These are phyloP conservation scores for Fukomys damarensis DNA, from an alignment of 2,113 vertebrate species.

Conservation along the genomic window DNA sequence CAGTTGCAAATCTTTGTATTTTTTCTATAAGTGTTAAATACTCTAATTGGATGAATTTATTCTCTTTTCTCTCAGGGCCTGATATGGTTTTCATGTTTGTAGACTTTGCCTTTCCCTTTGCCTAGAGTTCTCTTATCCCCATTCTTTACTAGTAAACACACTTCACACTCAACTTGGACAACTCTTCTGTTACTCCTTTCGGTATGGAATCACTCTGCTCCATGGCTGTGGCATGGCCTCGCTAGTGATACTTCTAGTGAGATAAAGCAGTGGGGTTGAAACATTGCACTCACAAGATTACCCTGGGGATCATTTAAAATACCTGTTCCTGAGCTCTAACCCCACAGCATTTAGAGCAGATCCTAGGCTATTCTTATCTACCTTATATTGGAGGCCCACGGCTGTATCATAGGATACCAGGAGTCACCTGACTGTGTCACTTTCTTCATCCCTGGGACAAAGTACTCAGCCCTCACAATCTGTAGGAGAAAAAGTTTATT, in stretches of 20 bases:
- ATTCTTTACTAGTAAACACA: not conserved
- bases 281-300: not conserved
- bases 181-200: not conserved
- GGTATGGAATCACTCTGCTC: not conserved
- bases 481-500: not conserved
- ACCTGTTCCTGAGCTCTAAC: not conserved
- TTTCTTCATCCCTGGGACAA: not conserved
- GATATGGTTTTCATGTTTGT: not conserved
- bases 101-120: not conserved
- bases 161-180: not conserved
- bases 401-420: not conserved
- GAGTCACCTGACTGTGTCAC: not conserved
- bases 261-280: not conserved
- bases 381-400: not conserved
- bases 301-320: not conserved
- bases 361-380: not conserved
- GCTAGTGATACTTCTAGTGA: not conserved
- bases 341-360: not conserved
- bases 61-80: not conserved
- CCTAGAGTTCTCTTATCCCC: not conserved
- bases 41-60: not conserved
- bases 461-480: not conserved
- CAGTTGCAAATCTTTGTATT: not conserved
- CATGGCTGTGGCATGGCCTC: not conserved
- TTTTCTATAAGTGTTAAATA: not conserved